A percentile compares a stretch with the other conserved stretches of the same genome.
These are phyloP conservation scores for Scaptomyza tumidula DNA, from an alignment of 2,888 invertebrate species.

Conservation along the genomic window DNA sequence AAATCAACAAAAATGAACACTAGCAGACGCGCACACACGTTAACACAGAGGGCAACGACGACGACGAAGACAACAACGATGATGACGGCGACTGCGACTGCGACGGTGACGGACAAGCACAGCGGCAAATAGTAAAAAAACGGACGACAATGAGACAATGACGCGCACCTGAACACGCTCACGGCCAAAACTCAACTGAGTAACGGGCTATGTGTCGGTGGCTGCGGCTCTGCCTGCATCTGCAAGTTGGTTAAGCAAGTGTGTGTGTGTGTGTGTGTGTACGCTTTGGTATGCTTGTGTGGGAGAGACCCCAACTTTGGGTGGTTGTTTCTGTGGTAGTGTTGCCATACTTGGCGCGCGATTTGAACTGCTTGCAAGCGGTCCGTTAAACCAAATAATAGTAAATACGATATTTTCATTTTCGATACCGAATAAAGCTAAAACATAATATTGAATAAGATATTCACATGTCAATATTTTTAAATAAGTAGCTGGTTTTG, in stretches of 20 bases:
- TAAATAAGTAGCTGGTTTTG: not conserved
- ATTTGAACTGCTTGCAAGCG: slow-evolving; percentile 28
- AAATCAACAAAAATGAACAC: slow-evolving; percentile 51
- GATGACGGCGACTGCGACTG: slow-evolving; percentile 27
- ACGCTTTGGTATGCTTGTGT: slow-evolving; percentile 23
- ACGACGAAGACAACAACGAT: slow-evolving; percentile 24
- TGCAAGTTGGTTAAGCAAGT: slow-evolving; percentile 46
- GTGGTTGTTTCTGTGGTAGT: slow-evolving; percentile 56
- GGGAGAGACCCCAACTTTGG: slow-evolving; percentile 53
- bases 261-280: slow-evolving; percentile 3
- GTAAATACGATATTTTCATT: not conserved
- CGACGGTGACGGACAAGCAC: slow-evolving; percentile 30
- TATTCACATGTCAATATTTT: not conserved
- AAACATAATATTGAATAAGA: not conserved
- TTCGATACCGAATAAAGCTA: not conserved
- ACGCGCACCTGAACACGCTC: slow-evolving; percentile 61
- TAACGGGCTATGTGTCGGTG: slow-evolving; percentile 44
- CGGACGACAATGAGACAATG: slow-evolving; percentile 39
- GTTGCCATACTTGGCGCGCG: slow-evolving; percentile 46
- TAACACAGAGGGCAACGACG: slow-evolving; percentile 37
- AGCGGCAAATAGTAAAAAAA: slow-evolving; percentile 32
- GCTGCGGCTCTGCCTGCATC: slow-evolving; percentile 52
- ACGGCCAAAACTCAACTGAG: slow-evolving; percentile 69
- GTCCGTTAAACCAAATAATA: not conserved
- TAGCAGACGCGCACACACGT: slow-evolving; percentile 63